A percentile compares a stretch with the other conserved stretches of the same genome.
phyloP scores from a whole-genome alignment of 2,888 invertebrate species.

The Limnephilus rhombicus region DNA sequence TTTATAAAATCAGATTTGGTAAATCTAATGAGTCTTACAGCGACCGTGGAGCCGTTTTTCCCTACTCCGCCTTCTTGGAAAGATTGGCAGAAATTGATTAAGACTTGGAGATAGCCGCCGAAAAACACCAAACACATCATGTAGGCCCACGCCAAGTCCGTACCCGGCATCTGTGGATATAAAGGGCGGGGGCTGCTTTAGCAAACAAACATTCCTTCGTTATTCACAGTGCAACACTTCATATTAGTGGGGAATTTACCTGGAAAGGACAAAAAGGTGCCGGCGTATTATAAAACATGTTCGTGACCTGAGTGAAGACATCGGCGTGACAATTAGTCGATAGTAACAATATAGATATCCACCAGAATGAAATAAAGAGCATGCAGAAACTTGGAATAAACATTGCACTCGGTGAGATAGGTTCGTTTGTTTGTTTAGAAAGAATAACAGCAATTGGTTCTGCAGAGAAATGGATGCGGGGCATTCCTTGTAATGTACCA shows the following conservation, averaged over 20 bases:
- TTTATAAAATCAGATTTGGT: slow-evolving; percentile 9
- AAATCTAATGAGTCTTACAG: slow-evolving; percentile 82
- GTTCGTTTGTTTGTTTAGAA: slow-evolving; percentile 18
- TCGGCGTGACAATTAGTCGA: slow-evolving; percentile 37
- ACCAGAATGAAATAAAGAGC: slow-evolving; percentile 13
- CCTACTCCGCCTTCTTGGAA: slow-evolving; percentile 93
- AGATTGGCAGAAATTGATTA: slow-evolving; percentile 83
- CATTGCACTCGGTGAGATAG: slow-evolving; percentile 35
- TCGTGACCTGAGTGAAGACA: slow-evolving; percentile 58
- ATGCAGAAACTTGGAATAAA: not conserved
- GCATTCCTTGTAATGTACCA: slow-evolving; percentile 55
- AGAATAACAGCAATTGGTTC: slow-evolving; percentile 42
- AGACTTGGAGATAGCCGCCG: slow-evolving; percentile 81
- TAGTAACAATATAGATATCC: slow-evolving; percentile 43
- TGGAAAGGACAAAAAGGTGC: not conserved
- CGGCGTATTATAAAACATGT: slow-evolving; percentile 23
- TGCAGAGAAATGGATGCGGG: slow-evolving; percentile 44
- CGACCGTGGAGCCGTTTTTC: slow-evolving; percentile 97
- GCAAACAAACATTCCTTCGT: not conserved
- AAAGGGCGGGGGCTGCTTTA: slow-evolving; percentile 47
- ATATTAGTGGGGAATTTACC: not conserved
- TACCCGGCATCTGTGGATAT: slow-evolving; percentile 73
- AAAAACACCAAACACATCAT: slow-evolving; percentile 77
- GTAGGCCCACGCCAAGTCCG: slow-evolving; percentile 73
- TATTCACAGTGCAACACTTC: not conserved